These are phyloP conservation scores for Microtus ochrogaster DNA, from an alignment of 2,113 vertebrate genomes.

Conservation along the genomic window DNA sequence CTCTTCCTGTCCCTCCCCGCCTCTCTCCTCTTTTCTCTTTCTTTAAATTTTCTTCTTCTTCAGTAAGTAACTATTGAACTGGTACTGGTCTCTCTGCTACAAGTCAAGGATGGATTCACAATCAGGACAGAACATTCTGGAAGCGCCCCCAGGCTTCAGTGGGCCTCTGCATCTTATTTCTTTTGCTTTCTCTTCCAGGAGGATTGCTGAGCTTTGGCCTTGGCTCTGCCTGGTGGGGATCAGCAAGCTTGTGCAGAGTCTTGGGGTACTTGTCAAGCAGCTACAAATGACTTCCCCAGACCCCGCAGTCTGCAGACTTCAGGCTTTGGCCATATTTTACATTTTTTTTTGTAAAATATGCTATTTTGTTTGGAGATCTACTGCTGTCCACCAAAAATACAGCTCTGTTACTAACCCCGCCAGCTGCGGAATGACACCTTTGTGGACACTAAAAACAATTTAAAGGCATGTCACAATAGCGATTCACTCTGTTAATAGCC, in stretches of 20 bases:
- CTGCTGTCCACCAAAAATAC: constrained; percentile 91
- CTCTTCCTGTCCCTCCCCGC: neutral
- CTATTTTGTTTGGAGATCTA: constrained; percentile 85
- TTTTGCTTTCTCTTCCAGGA: neutral
- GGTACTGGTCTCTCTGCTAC: neutral
- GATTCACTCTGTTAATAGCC: constrained; percentile 92
- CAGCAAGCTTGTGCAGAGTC: neutral
- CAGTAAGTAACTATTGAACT: neutral
- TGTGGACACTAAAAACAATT: constrained; percentile 93
- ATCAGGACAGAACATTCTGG: neutral
- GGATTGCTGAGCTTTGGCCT: neutral
- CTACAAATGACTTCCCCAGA: neutral
- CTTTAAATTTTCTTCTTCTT: neutral
- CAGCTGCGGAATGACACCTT: constrained; percentile 89
- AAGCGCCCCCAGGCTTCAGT: neutral
- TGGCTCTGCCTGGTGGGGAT: neutral
- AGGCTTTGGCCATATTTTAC: constrained; percentile 67
- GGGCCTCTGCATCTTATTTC: neutral
- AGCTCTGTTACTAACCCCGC: constrained; percentile 89
- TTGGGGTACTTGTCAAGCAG: neutral
- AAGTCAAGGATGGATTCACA: neutral
- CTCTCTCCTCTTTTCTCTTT: neutral
- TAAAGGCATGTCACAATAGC: constrained; percentile 91
- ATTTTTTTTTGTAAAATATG: constrained; percentile 82
- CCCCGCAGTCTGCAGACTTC: neutral